Evolutionary conservation across 2,113 vertebrate genomes (phyloP).

Genomic region (Corynorhinus townsendii): DNA sequence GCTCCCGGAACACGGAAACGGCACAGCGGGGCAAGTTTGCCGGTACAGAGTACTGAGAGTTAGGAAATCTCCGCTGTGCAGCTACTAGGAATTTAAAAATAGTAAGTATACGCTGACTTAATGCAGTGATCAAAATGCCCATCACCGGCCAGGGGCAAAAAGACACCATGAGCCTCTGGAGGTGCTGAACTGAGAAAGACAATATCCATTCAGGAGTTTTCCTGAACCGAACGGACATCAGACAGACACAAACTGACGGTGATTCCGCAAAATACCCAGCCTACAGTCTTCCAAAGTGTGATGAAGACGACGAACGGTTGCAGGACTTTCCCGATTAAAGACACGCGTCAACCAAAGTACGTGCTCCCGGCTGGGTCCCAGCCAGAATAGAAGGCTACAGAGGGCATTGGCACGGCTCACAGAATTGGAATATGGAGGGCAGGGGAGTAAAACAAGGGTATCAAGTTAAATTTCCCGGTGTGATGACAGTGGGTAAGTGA

Average conservation of each 20-base stretch:
- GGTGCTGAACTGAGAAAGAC: neutral
- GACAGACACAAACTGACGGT: neutral
- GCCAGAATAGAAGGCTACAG: neutral
- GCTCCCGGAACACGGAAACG: no score
- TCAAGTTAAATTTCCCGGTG: neutral
- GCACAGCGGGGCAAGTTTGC: neutral
- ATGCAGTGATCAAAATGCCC: neutral
- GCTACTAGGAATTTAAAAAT: neutral
- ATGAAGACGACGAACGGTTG: no score
- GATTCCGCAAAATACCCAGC: neutral
- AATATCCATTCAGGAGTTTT: neutral
- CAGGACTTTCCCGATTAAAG: neutral
- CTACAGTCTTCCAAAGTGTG: neutral
- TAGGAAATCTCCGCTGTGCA: neutral
- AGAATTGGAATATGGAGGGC: neutral
- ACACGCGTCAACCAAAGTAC: no score
- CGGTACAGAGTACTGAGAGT: neutral
- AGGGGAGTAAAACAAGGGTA: neutral
- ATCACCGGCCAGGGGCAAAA: neutral
- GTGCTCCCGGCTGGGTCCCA: neutral
- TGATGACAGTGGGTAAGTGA: neutral
- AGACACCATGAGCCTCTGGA: neutral
- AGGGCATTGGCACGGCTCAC: neutral
- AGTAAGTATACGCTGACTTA: neutral
- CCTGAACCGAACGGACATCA: neutral